Conservation (phyloP, 2,888 invertebrate species). For the Macrophya alboannulata region DNA sequence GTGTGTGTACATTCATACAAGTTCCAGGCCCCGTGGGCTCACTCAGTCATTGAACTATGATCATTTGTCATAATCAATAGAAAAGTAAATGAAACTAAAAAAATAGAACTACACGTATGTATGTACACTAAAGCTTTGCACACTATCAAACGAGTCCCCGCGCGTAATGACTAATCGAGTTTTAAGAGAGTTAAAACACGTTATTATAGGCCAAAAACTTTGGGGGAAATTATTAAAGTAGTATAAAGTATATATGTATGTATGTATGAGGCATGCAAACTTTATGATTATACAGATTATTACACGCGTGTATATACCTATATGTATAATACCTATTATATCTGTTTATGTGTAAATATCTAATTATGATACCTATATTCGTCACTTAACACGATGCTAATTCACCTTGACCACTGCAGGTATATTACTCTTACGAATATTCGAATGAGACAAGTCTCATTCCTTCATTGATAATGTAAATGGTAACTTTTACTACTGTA, state of each 20-base stretch:
- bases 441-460: slow-evolving; percentile 1
- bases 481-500: background rate
- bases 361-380: background rate
- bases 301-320: background rate
- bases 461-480: slow-evolving; percentile 7
- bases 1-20: no score
- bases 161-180: slow-evolving; percentile 14
- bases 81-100: slow-evolving; percentile 1
- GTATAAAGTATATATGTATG: background rate
- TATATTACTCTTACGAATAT: background rate
- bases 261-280: background rate
- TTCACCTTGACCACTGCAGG: slow-evolving; percentile 14
- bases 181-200: background rate
- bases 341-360: background rate
- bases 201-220: background rate
- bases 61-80: slow-evolving; percentile 31
- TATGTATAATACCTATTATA: no score
- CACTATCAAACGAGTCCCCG: background rate
- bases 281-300: background rate
- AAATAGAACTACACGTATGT: no score
- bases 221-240: background rate
- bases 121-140: background rate
- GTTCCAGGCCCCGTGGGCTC: background rate
- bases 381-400: slow-evolving; percentile 24
- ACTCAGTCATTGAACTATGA: background rate